phyloP scores from a whole-genome alignment of 2,888 invertebrate species.

The Augochlorella aurata region DNA sequence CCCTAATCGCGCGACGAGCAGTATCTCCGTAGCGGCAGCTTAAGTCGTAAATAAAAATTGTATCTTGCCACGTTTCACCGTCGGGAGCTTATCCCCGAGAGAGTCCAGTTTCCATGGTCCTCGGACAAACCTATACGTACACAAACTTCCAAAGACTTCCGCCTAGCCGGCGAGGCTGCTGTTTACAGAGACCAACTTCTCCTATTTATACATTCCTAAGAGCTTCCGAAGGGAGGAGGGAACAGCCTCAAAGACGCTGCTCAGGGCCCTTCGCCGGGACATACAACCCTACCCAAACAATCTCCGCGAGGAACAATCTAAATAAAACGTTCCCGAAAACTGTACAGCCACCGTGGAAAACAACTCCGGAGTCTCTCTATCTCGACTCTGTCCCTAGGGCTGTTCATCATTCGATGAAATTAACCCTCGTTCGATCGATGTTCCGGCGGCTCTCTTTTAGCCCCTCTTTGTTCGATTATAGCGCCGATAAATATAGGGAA shows the following conservation, averaged over 20 bases:
- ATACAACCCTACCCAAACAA: background rate
- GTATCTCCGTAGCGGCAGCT: background rate
- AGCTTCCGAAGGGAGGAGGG: background rate
- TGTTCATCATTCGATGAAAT: constrained; percentile 16
- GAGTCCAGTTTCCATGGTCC: constrained; percentile 6
- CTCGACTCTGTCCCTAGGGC: background rate
- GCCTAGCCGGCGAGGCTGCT: background rate
- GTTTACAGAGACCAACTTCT: constrained; percentile 17
- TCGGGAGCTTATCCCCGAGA: background rate
- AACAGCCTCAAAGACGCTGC: background rate
- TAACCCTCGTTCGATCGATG: constrained; percentile 14
- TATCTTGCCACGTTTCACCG: background rate
- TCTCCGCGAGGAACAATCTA: constrained; percentile 7
- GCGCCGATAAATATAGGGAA: constrained; percentile 2
- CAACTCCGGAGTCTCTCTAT: constrained; percentile 2
- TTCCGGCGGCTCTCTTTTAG: background rate
- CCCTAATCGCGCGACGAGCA: background rate
- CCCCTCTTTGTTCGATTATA: constrained; percentile 16
- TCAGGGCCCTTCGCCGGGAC: constrained; percentile 2
- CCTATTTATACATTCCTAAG: constrained; percentile 22
- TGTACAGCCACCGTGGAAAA: background rate
- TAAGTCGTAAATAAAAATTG: constrained; percentile 5
- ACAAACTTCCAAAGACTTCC: constrained; percentile 13
- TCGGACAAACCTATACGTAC: background rate
- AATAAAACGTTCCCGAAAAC: constrained; percentile 14